phyloP scores from a whole-genome alignment of 2,797 vertebrate species.

The Hydrophis major region DNA sequence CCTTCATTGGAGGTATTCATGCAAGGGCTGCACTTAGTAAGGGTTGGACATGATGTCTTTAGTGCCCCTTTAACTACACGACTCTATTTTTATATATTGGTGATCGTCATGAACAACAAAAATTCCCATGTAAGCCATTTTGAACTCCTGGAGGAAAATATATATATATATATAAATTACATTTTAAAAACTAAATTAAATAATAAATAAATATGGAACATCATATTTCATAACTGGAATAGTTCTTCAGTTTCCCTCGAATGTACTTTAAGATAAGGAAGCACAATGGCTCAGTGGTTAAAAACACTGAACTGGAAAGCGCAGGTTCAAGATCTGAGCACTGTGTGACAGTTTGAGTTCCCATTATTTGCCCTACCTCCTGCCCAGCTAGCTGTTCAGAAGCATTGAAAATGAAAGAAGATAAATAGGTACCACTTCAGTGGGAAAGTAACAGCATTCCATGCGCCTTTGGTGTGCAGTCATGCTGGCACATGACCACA shows the following conservation, averaged over 20 bases:
- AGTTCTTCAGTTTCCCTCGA: background rate
- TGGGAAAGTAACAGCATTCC: background rate
- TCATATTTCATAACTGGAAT: background rate
- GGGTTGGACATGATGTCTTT: background rate
- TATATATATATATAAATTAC: background rate
- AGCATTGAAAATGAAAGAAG: background rate
- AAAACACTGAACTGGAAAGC: background rate
- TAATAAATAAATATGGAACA: background rate
- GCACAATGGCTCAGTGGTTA: background rate
- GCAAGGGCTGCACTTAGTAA: background rate
- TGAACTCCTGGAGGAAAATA: background rate
- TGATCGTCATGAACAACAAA: background rate
- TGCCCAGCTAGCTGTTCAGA: background rate
- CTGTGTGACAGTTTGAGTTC: background rate
- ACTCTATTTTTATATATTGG: background rate
- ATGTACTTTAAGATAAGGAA: background rate
- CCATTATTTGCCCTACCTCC: background rate
- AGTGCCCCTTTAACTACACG: background rate
- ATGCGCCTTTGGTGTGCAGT: background rate
- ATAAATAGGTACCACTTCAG: background rate
- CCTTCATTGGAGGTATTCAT: background rate
- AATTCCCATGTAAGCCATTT: background rate
- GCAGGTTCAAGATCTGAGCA: background rate
- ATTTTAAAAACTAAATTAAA: background rate
- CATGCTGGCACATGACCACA: background rate